Conservation (phyloP, 2,888 invertebrate genomes). For the Busseola fusca region DNA sequence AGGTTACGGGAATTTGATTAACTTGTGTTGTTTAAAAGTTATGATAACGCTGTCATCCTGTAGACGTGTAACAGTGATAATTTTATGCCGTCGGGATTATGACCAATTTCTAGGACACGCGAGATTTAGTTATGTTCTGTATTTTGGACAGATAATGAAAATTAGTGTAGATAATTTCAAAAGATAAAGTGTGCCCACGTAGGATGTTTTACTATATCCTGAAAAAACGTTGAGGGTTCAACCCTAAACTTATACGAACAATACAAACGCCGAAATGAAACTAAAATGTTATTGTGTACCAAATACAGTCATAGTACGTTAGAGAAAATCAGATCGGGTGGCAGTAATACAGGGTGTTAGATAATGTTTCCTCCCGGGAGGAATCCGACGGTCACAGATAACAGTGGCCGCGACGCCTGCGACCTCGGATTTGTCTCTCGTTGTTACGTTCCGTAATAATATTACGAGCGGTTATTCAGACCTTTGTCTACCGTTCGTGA, state of each 20-base stretch:
- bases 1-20: background rate
- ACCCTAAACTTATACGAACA: conserved; percentile 46
- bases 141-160: conserved; percentile 10
- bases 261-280: conserved; percentile 66
- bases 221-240: conserved; percentile 28
- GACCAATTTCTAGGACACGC: background rate
- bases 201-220: conserved; percentile 7
- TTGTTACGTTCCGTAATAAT: conserved; percentile 69
- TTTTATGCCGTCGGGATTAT: conserved; percentile 6
- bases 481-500: conserved; percentile 61
- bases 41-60: background rate
- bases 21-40: background rate
- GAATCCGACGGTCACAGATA: conserved; percentile 74
- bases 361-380: conserved; percentile 79
- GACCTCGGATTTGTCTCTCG: conserved; percentile 79
- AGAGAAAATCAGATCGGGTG: conserved; percentile 75
- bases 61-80: conserved; percentile 9
- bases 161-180: background rate
- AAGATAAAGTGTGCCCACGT: conserved; percentile 20
- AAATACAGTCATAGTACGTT: conserved; percentile 72
- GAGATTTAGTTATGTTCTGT: background rate
- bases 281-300: conserved; percentile 74
- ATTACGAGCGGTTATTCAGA: conserved; percentile 65
- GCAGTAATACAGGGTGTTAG: conserved; percentile 74
- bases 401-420: conserved; percentile 63